Evolutionary conservation across 2,797 vertebrate species (phyloP).

Genomic region (Cichlasoma orientale): DNA sequence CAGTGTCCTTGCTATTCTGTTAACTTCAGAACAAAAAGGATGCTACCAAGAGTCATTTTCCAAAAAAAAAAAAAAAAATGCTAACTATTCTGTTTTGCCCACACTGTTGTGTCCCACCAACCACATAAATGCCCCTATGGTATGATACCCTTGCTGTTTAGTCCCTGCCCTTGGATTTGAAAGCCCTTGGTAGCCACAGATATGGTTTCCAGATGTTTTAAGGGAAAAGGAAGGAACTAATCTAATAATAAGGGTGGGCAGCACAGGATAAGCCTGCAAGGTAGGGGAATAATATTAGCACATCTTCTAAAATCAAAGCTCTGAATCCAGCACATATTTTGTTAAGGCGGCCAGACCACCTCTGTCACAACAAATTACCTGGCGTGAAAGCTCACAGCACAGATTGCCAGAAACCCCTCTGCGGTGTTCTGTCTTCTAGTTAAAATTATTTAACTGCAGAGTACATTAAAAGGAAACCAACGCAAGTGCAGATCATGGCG

Average conservation of each 20-base stretch:
- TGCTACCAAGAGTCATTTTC: constrained; percentile 24
- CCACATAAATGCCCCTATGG: constrained; percentile 46
- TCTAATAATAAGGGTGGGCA: constrained; percentile 67
- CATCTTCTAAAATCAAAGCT: constrained; percentile 63
- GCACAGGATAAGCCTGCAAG: constrained; percentile 57
- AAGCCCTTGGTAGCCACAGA: constrained; percentile 15
- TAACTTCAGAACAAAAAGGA: constrained; percentile 10
- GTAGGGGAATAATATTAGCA: constrained; percentile 69
- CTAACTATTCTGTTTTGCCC: constrained; percentile 53
- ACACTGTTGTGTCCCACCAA: constrained; percentile 57
- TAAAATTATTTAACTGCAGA: not conserved
- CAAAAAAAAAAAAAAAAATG: constrained; percentile 2
- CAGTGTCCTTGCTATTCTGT: not conserved
- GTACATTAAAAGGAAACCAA: constrained; percentile 14
- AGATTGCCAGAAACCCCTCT: constrained; percentile 8
- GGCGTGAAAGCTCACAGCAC: constrained; percentile 50
- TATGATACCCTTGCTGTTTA: constrained; percentile 48
- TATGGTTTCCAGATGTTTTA: constrained; percentile 35
- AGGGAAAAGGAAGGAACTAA: constrained; percentile 23
- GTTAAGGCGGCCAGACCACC: constrained; percentile 57
- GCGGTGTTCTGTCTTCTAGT: not conserved
- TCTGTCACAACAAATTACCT: constrained; percentile 51
- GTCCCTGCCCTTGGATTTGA: constrained; percentile 26
- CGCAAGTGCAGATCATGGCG: constrained; percentile 15
- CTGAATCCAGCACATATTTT: constrained; percentile 36